These are phyloP conservation scores for Zootermopsis nevadensis DNA, from an alignment of 2,888 invertebrate species.

Conservation along the genomic window DNA sequence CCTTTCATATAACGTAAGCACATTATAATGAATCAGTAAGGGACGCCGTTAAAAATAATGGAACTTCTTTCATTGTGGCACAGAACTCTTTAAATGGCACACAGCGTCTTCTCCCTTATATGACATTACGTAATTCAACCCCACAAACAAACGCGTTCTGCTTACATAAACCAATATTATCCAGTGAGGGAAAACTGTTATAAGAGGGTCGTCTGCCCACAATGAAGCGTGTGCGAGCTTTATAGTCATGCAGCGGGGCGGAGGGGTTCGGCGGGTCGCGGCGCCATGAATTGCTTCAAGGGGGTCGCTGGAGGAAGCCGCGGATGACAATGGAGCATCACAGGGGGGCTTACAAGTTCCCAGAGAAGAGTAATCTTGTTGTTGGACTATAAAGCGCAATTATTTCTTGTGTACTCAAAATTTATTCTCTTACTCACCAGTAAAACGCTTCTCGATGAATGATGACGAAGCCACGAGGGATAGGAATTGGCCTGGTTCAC, in stretches of 20 bases:
- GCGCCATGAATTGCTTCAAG: neutral
- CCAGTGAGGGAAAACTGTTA: neutral
- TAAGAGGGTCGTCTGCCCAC: neutral
- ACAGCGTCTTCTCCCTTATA: neutral
- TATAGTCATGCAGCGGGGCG: neutral
- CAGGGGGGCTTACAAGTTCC: conserved; percentile 5
- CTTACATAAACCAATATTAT: conserved; percentile 35
- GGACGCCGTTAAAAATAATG: neutral
- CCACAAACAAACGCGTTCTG: conserved; percentile 26
- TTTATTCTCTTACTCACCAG: neutral
- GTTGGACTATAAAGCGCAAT: neutral
- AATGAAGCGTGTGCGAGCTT: neutral
- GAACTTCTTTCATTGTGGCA: neutral
- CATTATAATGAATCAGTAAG: neutral
- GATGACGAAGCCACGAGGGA: neutral
- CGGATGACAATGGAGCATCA: neutral
- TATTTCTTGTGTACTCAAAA: neutral
- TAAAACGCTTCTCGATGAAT: neutral
- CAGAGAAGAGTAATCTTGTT: conserved; percentile 10
- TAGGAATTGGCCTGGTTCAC: too few species aligned
- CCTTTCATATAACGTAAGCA: neutral
- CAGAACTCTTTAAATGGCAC: neutral
- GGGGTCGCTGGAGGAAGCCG: neutral
- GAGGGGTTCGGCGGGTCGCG: neutral
- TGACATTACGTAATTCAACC: conserved; percentile 18